Evolutionary conservation across 2,888 invertebrate genomes (phyloP), one percentile per base, ranked within the genome.

Genomic region (Tanaodytes sp.): DNA sequence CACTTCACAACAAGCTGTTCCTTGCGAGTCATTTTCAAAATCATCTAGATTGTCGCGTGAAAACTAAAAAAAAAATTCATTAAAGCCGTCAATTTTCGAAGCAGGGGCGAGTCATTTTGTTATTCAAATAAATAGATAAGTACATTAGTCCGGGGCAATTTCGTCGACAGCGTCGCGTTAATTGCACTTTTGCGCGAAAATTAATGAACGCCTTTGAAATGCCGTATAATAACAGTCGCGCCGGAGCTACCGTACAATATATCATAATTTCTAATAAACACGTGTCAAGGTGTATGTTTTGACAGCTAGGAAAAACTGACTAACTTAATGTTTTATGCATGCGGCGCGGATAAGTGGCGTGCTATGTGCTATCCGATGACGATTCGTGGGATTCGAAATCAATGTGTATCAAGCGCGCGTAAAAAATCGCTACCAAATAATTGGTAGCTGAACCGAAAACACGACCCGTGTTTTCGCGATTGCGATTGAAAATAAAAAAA

Each of bases 271-370:
- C 42, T 66, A 57, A 55, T 54, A 61, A 67, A 67, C 55, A 61
- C 54, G 66, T 61, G 61, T 62, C 57, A 57, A 55, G 54, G 33
- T 33, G 67, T 46, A n/a, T 68, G 46, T 61, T 68, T 68, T 62
- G 68, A 68, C 68, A 62, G 67, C 15, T 40, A 43, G 49, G 45
- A 51, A 51, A 67, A 61, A 51, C 51, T 42, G 12, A 16, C 12
- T 6, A 33, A 39, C 19, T 16, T 31, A 31, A 40, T 33, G 42
- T 39, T 37, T 3, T 16, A 18, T 15, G 46, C 18, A 30, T 9
- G 12, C 23, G n/a, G n/a, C 18, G 19, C 36, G n/a, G n/a, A n/a
- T n/a, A n/a, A n/a, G n/a, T n/a, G n/a, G n/a, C n/a, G n/a, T n/a
- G n/a, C n/a, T n/a, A n/a, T n/a, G n/a, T 14, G 18, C 62, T 16